These are phyloP conservation scores for Eupelmus urozonus DNA, from an alignment of 2,888 invertebrate species.

Conservation along the genomic window DNA sequence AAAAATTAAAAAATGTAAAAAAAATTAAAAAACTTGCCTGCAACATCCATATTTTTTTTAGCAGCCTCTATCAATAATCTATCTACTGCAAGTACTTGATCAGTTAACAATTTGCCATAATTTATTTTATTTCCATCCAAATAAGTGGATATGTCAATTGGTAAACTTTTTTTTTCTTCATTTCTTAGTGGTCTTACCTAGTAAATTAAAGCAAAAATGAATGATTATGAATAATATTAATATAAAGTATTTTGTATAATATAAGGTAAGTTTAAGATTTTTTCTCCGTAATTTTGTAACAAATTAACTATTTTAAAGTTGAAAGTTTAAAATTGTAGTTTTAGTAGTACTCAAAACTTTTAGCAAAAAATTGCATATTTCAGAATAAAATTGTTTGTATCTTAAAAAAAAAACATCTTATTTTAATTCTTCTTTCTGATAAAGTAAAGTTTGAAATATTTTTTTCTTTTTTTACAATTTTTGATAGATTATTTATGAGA, in stretches of 20 bases:
- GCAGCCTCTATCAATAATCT: conserved; percentile 89
- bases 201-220: conserved; percentile 37
- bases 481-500: too few species aligned
- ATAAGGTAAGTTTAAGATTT: too few species aligned
- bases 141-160: conserved; percentile 80
- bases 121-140: conserved; percentile 87
- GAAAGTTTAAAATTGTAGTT: too few species aligned
- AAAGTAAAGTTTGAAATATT: too few species aligned
- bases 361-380: too few species aligned
- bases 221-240: neutral
- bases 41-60: conserved; percentile 84
- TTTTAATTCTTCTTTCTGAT: too few species aligned
- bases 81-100: conserved; percentile 92
- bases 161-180: conserved; percentile 62
- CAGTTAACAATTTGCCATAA: conserved; percentile 89
- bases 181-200: conserved; percentile 71
- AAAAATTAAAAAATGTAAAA: neutral
- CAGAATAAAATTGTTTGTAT: too few species aligned
- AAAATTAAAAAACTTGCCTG: conserved; percentile 75
- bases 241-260: neutral
- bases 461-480: too few species aligned
- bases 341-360: too few species aligned
- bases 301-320: too few species aligned
- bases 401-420: too few species aligned
- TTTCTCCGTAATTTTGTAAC: too few species aligned